Evolutionary conservation across 2,113 vertebrate species (phyloP).

Genomic region (Lagenorhynchus albirostris): DNA sequence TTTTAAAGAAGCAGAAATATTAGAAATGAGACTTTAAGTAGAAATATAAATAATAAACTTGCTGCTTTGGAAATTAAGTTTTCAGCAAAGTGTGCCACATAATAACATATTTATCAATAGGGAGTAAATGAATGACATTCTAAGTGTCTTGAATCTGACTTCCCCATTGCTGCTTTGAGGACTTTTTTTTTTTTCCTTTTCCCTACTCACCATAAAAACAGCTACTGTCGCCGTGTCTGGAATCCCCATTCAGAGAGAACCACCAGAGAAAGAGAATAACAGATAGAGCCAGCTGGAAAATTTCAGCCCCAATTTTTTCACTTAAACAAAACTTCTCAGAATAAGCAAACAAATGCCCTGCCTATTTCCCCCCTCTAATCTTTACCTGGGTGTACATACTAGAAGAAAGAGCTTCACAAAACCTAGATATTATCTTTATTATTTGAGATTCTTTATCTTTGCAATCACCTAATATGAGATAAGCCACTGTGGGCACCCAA

Average conservation of each 20-base stretch:
- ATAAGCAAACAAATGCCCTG: neutral
- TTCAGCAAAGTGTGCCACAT: neutral
- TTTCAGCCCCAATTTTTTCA: neutral
- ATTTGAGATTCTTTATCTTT: neutral
- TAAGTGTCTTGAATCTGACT: neutral
- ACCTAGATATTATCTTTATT: neutral
- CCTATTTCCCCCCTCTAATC: neutral
- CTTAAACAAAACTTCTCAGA: neutral
- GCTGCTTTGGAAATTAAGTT: neutral
- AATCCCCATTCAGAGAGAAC: neutral
- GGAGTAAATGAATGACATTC: neutral
- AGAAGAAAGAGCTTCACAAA: neutral
- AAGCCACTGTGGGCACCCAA: neutral
- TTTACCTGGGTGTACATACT: neutral
- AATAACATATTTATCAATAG: neutral
- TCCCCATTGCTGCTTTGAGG: neutral
- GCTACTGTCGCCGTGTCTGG: neutral
- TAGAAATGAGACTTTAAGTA: neutral
- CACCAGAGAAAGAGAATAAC: neutral
- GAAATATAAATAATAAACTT: neutral
- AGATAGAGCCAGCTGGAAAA: neutral
- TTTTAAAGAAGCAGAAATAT: neutral
- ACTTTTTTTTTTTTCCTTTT: neutral
- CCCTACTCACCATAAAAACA: neutral
- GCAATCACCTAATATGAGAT: neutral